These are phyloP conservation scores for Dorcus parallelipipedus DNA, from an alignment of 2,888 invertebrate genomes.

Conservation along the genomic window DNA sequence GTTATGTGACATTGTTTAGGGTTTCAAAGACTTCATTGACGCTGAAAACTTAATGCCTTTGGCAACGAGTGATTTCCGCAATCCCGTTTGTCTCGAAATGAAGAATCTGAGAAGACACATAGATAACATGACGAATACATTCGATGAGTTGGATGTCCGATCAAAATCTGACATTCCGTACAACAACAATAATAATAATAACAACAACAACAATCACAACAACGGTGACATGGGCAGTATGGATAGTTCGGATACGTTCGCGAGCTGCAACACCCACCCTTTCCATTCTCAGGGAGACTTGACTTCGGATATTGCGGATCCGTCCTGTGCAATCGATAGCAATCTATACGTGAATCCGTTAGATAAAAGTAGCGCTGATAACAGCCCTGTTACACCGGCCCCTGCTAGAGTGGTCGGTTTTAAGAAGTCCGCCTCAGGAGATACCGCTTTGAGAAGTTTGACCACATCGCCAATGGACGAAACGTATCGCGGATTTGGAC, in stretches of 20 bases:
- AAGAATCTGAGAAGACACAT: constrained; percentile 60
- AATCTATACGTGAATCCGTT: constrained; percentile 87
- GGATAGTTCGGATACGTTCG: constrained; percentile 89
- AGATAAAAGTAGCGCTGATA: constrained; percentile 57
- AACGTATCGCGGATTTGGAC: constrained; percentile 50
- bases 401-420: constrained; percentile 51
- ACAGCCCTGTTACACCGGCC: constrained; percentile 49
- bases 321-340: constrained; percentile 57
- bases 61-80: constrained; percentile 79
- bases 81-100: constrained; percentile 80
- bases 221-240: constrained; percentile 57
- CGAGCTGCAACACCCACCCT: constrained; percentile 94
- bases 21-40: constrained; percentile 87
- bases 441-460: constrained; percentile 66
- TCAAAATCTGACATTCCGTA: constrained; percentile 21
- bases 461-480: constrained; percentile 60
- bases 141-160: constrained; percentile 28
- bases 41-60: constrained; percentile 86
- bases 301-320: constrained; percentile 48
- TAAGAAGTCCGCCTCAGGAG: constrained; percentile 78
- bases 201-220: constrained; percentile 43
- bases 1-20: constrained; percentile 52
- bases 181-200: constrained; percentile 32
- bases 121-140: constrained; percentile 27
- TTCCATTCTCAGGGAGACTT: constrained; percentile 74